Evolutionary conservation across 2,797 vertebrate genomes (phyloP).

Genomic region (Phrynocephalus vlangalii): DNA sequence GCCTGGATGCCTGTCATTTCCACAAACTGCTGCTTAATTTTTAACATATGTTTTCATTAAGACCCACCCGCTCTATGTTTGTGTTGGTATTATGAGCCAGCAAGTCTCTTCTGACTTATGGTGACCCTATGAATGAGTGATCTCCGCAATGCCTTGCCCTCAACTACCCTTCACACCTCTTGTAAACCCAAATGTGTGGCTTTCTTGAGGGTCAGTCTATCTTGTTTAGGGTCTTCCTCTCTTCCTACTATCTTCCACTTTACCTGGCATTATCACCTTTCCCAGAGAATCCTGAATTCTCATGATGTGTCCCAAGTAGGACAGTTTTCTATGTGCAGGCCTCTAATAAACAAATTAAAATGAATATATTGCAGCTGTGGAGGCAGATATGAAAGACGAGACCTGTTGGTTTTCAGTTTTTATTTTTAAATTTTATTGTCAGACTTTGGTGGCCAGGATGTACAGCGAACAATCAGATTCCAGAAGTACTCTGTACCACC

Average conservation of each 20-base stretch:
- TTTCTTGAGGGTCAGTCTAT: too few species aligned
- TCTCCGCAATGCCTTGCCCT: too few species aligned
- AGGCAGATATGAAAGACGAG: constrained; percentile 5
- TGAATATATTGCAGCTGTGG: neutral
- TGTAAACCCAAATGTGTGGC: too few species aligned
- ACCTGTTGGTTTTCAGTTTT: neutral
- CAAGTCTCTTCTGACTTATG: too few species aligned
- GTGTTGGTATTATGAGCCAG: neutral
- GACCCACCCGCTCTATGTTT: constrained; percentile 23
- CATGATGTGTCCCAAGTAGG: too few species aligned
- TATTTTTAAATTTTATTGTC: neutral
- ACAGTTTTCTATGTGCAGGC: neutral
- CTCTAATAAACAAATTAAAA: constrained; percentile 47
- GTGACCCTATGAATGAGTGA: too few species aligned
- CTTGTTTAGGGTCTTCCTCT: too few species aligned
- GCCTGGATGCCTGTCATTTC: constrained; percentile 73
- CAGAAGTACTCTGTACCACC: too few species aligned
- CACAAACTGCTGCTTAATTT: constrained; percentile 71
- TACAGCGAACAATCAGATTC: constrained; percentile 16
- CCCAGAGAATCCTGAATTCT: too few species aligned
- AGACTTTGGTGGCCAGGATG: neutral
- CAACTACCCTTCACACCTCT: too few species aligned
- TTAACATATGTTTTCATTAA: neutral
- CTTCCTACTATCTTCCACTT: too few species aligned
- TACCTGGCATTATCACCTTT: too few species aligned